Percentiles rank a stretch among this genome's conserved stretches.
Conservation (phyloP, 1,140 invertebrate species). For the Phocides pigmalion region DNA sequence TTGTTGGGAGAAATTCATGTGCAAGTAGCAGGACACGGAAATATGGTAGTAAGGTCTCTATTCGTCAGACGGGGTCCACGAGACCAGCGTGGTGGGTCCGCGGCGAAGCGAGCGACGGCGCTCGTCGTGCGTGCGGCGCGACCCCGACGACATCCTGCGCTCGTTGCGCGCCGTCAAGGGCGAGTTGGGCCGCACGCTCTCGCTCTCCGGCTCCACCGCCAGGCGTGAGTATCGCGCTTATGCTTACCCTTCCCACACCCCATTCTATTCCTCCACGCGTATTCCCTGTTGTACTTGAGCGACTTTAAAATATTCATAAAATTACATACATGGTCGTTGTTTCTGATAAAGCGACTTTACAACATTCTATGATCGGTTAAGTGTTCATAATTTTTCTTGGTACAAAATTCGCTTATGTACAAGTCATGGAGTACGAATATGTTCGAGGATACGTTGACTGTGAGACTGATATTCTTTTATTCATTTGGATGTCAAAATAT, state of each 20-base stretch:
- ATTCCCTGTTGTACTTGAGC: not conserved
- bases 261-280: not conserved
- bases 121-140: conserved; percentile 90
- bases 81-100: conserved; percentile 42
- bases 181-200: conserved; percentile 91
- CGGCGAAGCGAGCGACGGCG: conserved; percentile 88
- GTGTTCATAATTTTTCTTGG: too few relatives aligned
- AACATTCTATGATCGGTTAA: too few relatives aligned
- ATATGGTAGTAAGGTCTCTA: not conserved
- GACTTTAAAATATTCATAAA: too few relatives aligned
- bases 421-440: not conserved
- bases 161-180: conserved; percentile 91
- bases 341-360: too few relatives aligned
- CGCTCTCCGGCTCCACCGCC: conserved; percentile 85
- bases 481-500: not conserved
- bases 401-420: not conserved
- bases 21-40: too few relatives aligned
- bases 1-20: too few relatives aligned
- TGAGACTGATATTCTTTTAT: conserved; percentile 3
- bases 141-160: conserved; percentile 92
- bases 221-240: conserved; percentile 63
- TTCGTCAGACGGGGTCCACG: conserved; percentile 45
- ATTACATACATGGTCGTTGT: too few relatives aligned
- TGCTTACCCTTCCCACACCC: not conserved
- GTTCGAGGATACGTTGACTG: conserved; percentile 5